Conservation (phyloP, 1,140 invertebrate genomes). For the Anadara kagoshimensis region DNA sequence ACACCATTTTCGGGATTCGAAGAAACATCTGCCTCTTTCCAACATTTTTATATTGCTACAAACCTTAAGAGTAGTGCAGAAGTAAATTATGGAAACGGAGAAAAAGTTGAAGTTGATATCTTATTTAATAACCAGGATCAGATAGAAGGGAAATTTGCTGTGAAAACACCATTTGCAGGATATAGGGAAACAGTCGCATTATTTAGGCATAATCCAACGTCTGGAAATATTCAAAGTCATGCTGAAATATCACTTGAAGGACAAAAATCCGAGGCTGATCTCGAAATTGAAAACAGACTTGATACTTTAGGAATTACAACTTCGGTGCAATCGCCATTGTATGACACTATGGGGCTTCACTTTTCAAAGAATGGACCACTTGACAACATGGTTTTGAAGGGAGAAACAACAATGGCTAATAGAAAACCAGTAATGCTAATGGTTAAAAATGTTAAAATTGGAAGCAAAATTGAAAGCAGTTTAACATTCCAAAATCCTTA, state of each 20-base stretch:
- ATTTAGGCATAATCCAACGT: conserved; percentile 5
- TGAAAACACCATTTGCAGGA: conserved; percentile 29
- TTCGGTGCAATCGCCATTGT: neutral
- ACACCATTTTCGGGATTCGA: conserved; percentile 29
- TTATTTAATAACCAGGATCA: neutral
- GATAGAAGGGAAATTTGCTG: neutral
- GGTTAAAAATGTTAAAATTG: neutral
- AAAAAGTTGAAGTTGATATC: neutral
- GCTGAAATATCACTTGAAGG: neutral
- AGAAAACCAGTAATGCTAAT: neutral
- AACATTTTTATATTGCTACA: too few relatives aligned
- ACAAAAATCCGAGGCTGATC: conserved; percentile 8
- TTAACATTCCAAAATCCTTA: conserved; percentile 4
- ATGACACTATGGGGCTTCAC: conserved; percentile 2
- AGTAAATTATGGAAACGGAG: too few relatives aligned
- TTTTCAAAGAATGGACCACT: conserved; percentile 8
- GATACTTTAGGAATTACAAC: conserved; percentile 19
- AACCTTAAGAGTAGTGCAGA: too few relatives aligned
- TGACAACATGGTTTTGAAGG: neutral
- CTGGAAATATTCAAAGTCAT: neutral
- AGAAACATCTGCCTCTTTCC: conserved; percentile 7
- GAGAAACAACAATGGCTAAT: neutral
- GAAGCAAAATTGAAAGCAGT: neutral
- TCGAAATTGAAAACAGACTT: conserved; percentile 6
- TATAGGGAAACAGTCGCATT: conserved; percentile 11